A percentile compares a stretch with the other conserved stretches of the same genome.
Conservation (phyloP, 1,140 invertebrate genomes). For the Ostrea edulis region DNA sequence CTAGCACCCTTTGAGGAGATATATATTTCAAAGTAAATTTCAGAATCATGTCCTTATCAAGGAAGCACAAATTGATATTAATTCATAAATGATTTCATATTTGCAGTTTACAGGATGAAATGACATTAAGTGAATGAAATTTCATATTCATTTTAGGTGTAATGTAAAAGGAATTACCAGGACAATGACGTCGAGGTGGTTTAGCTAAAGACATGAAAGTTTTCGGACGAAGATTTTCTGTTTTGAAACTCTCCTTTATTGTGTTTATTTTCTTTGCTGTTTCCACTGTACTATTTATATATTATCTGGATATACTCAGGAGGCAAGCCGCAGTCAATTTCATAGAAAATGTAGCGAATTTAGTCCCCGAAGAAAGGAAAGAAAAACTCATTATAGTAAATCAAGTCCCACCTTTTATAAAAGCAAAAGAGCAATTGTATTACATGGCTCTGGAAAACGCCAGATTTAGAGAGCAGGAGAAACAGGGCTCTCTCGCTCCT, state of each 20-base stretch:
- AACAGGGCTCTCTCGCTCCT: background rate
- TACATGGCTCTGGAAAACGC: background rate
- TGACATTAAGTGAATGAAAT: background rate
- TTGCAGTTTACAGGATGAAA: background rate
- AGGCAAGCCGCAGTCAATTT: background rate
- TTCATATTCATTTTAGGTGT: background rate
- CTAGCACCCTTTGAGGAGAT: too few species aligned
- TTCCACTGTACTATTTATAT: background rate
- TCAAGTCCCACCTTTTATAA: background rate
- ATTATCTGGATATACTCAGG: background rate
- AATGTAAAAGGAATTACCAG: background rate
- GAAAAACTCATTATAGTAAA: background rate
- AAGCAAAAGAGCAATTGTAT: background rate
- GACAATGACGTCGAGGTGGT: background rate
- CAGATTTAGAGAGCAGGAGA: background rate
- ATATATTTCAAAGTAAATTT: too few species aligned
- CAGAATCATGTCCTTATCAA: too few species aligned
- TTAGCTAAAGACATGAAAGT: constrained; percentile 7
- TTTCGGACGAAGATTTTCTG: background rate
- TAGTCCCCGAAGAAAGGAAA: background rate
- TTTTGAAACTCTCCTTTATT: background rate
- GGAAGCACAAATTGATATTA: too few species aligned
- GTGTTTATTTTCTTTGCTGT: background rate
- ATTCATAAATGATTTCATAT: background rate
- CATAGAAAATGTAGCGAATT: background rate